Conservation (phyloP, 35 echinoderm and acorn worm genomes). For the Ophiothrix spiculata region DNA sequence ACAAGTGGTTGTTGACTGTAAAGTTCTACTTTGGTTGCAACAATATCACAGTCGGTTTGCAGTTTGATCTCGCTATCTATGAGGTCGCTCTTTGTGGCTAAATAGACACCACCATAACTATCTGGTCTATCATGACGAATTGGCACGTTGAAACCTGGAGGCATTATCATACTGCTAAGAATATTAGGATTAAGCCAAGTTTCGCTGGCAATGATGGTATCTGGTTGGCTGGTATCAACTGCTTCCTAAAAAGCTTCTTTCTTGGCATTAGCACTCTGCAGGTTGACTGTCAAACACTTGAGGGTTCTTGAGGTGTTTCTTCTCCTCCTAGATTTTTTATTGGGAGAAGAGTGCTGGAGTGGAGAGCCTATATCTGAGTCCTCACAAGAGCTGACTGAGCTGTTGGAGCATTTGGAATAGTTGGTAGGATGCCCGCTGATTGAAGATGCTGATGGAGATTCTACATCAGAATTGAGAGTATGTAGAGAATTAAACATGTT, state of each 20-base stretch:
- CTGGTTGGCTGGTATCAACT: background rate
- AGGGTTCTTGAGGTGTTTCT: constrained; percentile 1
- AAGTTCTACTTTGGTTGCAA: constrained; percentile 24
- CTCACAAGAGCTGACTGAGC: background rate
- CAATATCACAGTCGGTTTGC: constrained; percentile 5
- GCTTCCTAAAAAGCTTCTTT: constrained; percentile 7
- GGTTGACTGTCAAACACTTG: constrained; percentile 14
- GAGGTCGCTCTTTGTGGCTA: constrained; percentile 35
- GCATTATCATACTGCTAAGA: background rate
- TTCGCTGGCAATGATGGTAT: constrained; percentile 21
- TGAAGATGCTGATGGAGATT: background rate
- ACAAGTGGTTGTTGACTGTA: constrained; percentile 24
- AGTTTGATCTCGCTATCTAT: constrained; percentile 13
- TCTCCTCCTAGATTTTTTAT: constrained; percentile 18
- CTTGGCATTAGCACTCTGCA: constrained; percentile 21
- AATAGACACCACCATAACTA: background rate
- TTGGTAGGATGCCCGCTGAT: background rate
- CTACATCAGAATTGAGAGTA: no score
- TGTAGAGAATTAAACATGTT: background rate
- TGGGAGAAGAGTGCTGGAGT: constrained; percentile 18
- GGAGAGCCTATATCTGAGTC: background rate
- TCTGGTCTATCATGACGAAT: background rate
- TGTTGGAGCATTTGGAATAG: background rate
- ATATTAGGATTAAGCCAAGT: constrained; percentile 30
- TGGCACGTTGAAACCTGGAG: constrained; percentile 2